Base-by-base conservation (phyloP, 2,797 vertebrate genomes). In the Myotis vivesi region DNA sequence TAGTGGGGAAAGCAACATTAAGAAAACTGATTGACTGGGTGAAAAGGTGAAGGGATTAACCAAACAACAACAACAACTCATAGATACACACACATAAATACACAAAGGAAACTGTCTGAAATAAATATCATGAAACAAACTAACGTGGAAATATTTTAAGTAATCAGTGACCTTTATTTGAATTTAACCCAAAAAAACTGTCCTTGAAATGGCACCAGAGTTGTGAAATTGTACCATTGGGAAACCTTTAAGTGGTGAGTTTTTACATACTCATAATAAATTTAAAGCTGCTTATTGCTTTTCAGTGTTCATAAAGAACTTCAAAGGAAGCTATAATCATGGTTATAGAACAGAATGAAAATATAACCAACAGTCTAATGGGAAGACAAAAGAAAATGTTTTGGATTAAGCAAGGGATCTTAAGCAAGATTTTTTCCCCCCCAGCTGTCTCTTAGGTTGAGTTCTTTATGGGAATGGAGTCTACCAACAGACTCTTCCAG, bases 351-450 rank as follows among this genome's bases (percentile, higher is more conserved):
- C 16, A 92, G 25, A 86, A 71, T 22, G 15, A 72, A 86, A 94
- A 92, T 82, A 8, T 86, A 92, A 66, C 17, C 38, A 82, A 53
- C 38, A 46, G 71, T 82, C 25, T 28, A 12, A 77, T 11, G 30
- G 28, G 51, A 92, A 92, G 30, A 81, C 41, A 89, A 88, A 91
- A 91, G 44, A 9, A 82, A 81, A 92, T 82, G 8, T 75, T 92
- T 79, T 64, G 20, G 8, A 69, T 62, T 57, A n/a, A n/a, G n/a
- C n/a, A n/a, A n/a, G n/a, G n/a, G n/a, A n/a, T n/a, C n/a, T 92
- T 92, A 28, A 41, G 44, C 9, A 87, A 68, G 10, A 85, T 25
- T 75, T 93, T 92, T 38, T 53, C 33, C 46, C 68, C 55, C 59
- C 59, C 44, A 71, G 28, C n/a, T 76, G 2, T 62, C 20, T 84